Evolutionary conservation across 1,140 invertebrate species (phyloP).

Genomic region (Aphidius gifuensis): DNA sequence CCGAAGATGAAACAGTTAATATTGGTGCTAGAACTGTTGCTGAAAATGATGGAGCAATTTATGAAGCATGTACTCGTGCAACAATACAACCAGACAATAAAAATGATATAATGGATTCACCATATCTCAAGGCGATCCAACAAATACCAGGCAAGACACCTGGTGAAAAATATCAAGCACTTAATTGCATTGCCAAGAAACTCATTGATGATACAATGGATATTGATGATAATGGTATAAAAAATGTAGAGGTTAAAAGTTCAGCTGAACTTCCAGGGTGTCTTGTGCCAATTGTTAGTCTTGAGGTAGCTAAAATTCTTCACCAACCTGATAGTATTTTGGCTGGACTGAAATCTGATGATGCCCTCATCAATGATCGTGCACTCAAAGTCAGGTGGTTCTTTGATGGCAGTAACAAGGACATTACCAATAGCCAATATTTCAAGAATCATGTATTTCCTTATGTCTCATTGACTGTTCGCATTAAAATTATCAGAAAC

Average conservation of each 20-base stretch:
- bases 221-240: no score
- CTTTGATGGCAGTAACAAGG: slow-evolving; percentile 30
- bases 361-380: slow-evolving; percentile 30
- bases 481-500: no score
- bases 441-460: slow-evolving; percentile 35
- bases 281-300: background rate
- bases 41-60: slow-evolving; percentile 44
- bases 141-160: slow-evolving; percentile 1
- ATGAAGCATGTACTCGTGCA: slow-evolving; percentile 48
- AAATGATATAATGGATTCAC: slow-evolving; percentile 23
- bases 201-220: no score
- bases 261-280: no score
- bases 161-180: no score
- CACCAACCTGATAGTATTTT: slow-evolving; percentile 25
- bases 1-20: slow-evolving; percentile 52
- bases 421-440: slow-evolving; percentile 30
- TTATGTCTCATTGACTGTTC: slow-evolving; percentile 27
- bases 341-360: slow-evolving; percentile 34
- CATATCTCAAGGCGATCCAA: slow-evolving; percentile 16
- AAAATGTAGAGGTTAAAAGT: no score
- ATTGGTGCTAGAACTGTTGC: slow-evolving; percentile 46
- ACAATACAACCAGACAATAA: slow-evolving; percentile 38
- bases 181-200: no score
- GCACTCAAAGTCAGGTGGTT: slow-evolving; percentile 38
- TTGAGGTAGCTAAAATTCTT: background rate